Base-by-base conservation (phyloP, 1,140 invertebrate species). In the Chironomus striatipennis region DNA sequence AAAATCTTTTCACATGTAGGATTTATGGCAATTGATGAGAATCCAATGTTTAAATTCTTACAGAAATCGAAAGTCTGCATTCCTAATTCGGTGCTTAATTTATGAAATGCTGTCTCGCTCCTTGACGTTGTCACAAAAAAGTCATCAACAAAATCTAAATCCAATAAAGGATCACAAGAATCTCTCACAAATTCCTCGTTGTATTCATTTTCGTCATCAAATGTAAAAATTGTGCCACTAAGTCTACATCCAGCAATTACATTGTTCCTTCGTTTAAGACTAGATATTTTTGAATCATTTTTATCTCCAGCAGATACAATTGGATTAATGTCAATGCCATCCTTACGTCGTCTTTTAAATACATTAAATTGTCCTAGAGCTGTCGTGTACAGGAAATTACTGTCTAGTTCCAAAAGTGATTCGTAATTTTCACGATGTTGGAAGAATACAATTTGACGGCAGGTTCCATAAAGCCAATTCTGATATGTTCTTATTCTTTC, bases 351-450 rank as follows among this genome's bases (percentile, higher is more conserved):
- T 70, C 65, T 70, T 20, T 70, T 18, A 70, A 20, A 70, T 20
- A 70, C 10, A 21, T 70, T 70, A 12, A 70, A 70, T 70, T 20
- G 9, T 20, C 65, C 65, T 70, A 70, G 10, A 6, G 17, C 9
- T 18, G 65, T 10, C 18, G 65, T 21, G 7, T 70, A 70, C 1
- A 70, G 65, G 18, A 18, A 8, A 20, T 20, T 21, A 5, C 18
- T 3, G 65, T 70, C 17, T 9, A 70, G 5, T 70, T 70, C 65
- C 4, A 70, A 9, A 70, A 70, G 9, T 0, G 65, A 18, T 21
- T 21, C 20, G 20, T 20, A 70, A 20, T 70, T 70, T 70, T 70
- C 65, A 20, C 65, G 65, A 70, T 70, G 65, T 70, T 70, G 65
- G 20, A 70, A 70, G 18, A 70, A 70, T 10, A 70, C 65, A 17